phyloP scores from a whole-genome alignment of 2,888 invertebrate species.

The Stenodera caucasica region DNA sequence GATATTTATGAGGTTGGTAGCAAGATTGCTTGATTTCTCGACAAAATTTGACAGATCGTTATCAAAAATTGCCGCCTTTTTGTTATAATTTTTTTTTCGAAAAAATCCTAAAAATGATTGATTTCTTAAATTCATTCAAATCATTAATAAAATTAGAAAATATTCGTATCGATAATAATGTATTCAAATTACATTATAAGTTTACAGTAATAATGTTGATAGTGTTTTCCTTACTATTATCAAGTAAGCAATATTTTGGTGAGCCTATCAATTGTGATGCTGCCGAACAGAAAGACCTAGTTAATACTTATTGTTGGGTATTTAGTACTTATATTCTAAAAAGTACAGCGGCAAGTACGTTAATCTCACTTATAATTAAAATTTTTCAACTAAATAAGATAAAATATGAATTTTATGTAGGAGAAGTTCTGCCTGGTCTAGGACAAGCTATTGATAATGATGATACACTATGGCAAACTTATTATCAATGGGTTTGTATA shows the following conservation, averaged over 20 bases:
- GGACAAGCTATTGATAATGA: conserved; percentile 48
- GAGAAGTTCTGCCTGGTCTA: conserved; percentile 54
- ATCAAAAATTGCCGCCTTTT: neutral
- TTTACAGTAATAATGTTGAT: conserved; percentile 72
- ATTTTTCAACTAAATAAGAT: too few species aligned
- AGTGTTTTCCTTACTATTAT: conserved; percentile 72
- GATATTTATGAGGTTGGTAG: too few species aligned
- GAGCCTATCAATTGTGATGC: conserved; percentile 79
- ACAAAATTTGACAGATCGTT: neutral
- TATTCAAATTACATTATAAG: conserved; percentile 76
- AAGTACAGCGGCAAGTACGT: conserved; percentile 53
- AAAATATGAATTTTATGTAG: too few species aligned
- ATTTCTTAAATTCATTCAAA: conserved; percentile 68
- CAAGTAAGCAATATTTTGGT: conserved; percentile 82
- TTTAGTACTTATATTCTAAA: conserved; percentile 69
- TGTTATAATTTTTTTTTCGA: neutral
- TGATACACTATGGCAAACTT: conserved; percentile 63
- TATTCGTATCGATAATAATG: conserved; percentile 73
- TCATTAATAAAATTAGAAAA: conserved; percentile 68
- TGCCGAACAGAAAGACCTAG: conserved; percentile 62
- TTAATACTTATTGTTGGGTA: conserved; percentile 81
- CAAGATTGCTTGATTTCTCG: neutral
- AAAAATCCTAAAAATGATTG: conserved; percentile 58
- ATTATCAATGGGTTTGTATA: conserved; percentile 76
- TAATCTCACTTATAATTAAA: too few species aligned